Conservation (phyloP, 2,797 vertebrate species). For the Halcyon badia region DNA sequence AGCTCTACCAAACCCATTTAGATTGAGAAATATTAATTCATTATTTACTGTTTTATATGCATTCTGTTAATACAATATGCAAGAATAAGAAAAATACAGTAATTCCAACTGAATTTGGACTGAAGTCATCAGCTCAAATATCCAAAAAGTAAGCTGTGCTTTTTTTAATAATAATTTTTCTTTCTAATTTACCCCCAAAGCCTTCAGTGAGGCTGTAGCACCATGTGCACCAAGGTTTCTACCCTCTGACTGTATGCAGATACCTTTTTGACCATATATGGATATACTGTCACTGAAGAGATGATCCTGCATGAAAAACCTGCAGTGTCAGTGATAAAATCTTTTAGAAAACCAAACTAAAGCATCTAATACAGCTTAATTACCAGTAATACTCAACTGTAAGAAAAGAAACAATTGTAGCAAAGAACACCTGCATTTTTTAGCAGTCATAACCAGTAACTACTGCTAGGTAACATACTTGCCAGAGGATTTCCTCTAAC, state of each 20-base stretch:
- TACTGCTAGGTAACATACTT: neutral
- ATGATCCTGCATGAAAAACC: neutral
- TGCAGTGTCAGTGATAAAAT: neutral
- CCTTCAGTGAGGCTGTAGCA: neutral
- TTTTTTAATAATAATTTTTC: too few species aligned
- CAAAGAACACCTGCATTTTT: neutral
- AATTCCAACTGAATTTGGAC: neutral
- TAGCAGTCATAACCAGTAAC: neutral
- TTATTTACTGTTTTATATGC: neutral
- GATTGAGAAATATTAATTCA: neutral
- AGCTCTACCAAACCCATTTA: neutral
- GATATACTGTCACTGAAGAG: neutral
- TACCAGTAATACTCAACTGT: neutral
- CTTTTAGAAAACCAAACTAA: neutral
- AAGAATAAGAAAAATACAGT: neutral
- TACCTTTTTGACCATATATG: neutral
- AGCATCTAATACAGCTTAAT: neutral
- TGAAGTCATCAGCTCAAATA: neutral
- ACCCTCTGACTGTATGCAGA: neutral
- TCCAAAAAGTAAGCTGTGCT: neutral
- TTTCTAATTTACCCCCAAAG: neutral
- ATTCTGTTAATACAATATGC: neutral
- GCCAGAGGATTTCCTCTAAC: neutral
- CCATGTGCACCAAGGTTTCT: neutral
- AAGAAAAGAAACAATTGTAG: neutral